Evolutionary conservation across 2,888 invertebrate genomes (phyloP).

Genomic region (Muschampia plurimacula): DNA sequence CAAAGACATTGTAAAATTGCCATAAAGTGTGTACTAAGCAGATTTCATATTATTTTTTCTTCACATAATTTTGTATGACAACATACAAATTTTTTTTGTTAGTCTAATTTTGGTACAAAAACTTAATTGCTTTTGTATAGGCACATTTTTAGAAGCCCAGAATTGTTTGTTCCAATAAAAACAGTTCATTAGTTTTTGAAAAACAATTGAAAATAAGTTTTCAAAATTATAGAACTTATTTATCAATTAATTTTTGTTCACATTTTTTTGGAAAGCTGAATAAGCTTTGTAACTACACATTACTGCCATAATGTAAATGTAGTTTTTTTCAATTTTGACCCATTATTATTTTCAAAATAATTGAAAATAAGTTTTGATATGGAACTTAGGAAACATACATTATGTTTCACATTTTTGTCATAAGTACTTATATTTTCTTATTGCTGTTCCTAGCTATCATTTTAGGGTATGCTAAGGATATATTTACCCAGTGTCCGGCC

Average conservation of each 20-base stretch:
- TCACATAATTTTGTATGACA: not conserved
- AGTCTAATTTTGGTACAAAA: not conserved
- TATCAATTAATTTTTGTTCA: not conserved
- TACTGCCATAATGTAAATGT: not conserved
- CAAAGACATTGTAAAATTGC: slow-evolving; percentile 2
- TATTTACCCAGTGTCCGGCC: too few species aligned
- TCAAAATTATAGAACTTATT: not conserved
- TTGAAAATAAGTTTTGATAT: not conserved
- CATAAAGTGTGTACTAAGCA: not conserved
- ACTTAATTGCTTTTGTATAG: not conserved
- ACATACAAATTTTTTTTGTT: not conserved
- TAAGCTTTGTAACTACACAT: not conserved
- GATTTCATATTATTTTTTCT: not conserved
- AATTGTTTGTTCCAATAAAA: not conserved
- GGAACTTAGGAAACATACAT: too few species aligned
- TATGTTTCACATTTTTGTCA: too few species aligned
- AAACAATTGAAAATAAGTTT: slow-evolving; percentile 1
- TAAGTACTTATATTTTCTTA: too few species aligned
- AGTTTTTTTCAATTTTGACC: not conserved
- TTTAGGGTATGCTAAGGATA: too few species aligned
- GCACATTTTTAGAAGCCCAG: not conserved
- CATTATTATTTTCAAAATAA: not conserved
- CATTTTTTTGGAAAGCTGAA: not conserved
- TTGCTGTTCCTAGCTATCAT: too few species aligned
- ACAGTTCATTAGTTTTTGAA: not conserved